Evolutionary conservation across 2,113 vertebrate genomes (phyloP).

Genomic region (Ceyx margarethae): DNA sequence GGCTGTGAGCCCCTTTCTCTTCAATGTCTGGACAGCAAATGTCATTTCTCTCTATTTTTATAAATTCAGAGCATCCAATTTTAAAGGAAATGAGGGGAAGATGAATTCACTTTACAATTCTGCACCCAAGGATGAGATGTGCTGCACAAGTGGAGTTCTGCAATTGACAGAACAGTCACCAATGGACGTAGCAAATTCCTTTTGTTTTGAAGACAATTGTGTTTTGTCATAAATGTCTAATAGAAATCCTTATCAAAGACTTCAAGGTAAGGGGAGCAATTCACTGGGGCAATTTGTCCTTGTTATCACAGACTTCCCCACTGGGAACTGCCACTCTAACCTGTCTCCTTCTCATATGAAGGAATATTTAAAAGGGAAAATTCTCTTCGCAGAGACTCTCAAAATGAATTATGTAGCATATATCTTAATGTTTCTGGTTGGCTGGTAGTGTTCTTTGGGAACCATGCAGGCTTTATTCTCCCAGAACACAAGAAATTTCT

Average conservation of each 20-base stretch:
- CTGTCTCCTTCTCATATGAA: not conserved
- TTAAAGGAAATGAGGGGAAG: not conserved
- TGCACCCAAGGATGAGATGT: not conserved
- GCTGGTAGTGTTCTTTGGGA: constrained; percentile 45
- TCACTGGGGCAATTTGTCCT: not conserved
- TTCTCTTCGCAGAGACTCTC: not conserved
- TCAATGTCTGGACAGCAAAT: not conserved
- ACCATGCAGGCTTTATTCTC: constrained; percentile 17
- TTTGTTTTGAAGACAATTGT: not conserved
- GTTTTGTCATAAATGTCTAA: not conserved
- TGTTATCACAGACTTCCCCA: not conserved
- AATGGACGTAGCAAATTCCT: not conserved
- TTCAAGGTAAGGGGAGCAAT: not conserved
- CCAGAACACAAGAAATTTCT: constrained; percentile 37
- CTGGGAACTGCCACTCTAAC: constrained; percentile 28
- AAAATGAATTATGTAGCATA: not conserved
- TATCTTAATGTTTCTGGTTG: constrained; percentile 39
- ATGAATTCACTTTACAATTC: not conserved
- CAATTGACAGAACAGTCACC: not conserved
- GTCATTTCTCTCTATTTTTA: not conserved
- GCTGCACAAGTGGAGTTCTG: not conserved
- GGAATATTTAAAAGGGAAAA: constrained; percentile 13
- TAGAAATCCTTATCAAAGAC: not conserved
- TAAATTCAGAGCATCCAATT: not conserved
- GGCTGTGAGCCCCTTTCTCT: not conserved